Percentiles rank a stretch among this genome's conserved stretches.
These are phyloP conservation scores for Idris sp. DNA, from an alignment of 1,140 invertebrate genomes.

Conservation along the genomic window DNA sequence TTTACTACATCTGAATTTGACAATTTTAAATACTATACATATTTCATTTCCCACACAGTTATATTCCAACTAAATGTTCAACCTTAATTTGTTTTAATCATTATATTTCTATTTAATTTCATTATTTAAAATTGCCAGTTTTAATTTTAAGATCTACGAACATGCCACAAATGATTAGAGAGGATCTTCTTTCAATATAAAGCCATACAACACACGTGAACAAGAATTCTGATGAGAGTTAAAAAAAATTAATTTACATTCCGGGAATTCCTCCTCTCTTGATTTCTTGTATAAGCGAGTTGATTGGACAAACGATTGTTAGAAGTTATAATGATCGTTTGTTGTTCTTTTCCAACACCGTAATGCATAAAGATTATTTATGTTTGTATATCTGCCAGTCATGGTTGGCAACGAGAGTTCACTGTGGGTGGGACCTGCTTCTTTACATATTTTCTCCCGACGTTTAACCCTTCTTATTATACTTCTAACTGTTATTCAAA, in stretches of 20 bases:
- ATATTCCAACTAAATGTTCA: no score
- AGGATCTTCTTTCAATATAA: no score
- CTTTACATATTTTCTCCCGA: slow-evolving; percentile 64
- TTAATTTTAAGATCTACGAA: no score
- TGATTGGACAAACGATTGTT: slow-evolving; percentile 59
- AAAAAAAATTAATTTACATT: slow-evolving; percentile 50
- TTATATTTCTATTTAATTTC: no score
- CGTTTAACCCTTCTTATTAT: slow-evolving; percentile 62
- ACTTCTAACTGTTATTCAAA: slow-evolving; percentile 53
- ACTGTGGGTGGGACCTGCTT: slow-evolving; percentile 46
- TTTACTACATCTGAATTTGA: no score
- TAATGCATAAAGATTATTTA: slow-evolving; percentile 57
- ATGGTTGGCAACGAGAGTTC: slow-evolving; percentile 63
- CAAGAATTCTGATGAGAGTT: background rate
- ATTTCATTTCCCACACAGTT: no score
- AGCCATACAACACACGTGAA: no score
- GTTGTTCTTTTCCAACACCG: slow-evolving; percentile 57
- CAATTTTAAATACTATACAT: no score
- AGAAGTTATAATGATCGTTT: slow-evolving; percentile 63
- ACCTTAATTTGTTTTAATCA: no score
- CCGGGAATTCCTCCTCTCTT: slow-evolving; percentile 42
- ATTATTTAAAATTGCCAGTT: no score
- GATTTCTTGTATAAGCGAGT: slow-evolving; percentile 36
- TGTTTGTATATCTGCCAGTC: slow-evolving; percentile 66
- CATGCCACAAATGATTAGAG: no score